Evolutionary conservation across 2,113 vertebrate genomes (phyloP), one percentile per base, ranked within the genome.

Genomic region (Penelope pileata): DNA sequence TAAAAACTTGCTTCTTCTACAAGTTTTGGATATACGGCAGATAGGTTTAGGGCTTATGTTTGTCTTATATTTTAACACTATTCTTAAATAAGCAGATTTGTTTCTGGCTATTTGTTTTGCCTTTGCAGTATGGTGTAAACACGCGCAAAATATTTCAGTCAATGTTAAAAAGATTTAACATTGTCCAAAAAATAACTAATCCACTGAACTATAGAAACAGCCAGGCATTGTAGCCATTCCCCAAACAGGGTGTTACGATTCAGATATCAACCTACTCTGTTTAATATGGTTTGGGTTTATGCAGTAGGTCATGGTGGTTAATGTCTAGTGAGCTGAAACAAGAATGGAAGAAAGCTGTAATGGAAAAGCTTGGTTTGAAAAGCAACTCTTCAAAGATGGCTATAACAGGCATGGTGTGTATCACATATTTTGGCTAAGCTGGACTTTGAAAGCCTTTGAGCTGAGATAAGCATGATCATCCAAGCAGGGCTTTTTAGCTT

Each of bases 311-410:
- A 50, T 63, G 63, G 80, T 93, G 80, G 84, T 77, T 94, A 90
- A 74, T 67, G 45, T 58, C 90, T 67, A 91, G 67, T 63, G 67
- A 94, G 70, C 78, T 94, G 90, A 95, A 94, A 94, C 62, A 94
- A 80, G 78, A 85, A 87, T 67, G 67, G 75, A 92, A 70, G 84
- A 92, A 94, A 94, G 91, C 54, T 1, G 87, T 43, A 92, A 83
- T 51, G 82, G 84, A 87, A 90, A 95, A 90, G 45, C 54, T 73
- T 77, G 14, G 32, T 74, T 94, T 68, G 45, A 90, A 64, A 86
- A 82, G 38, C 10, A 91, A 2, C 42, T 68, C 53, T 86, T 77
- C 29, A 2, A 67, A 63, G 54, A 77, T 30, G 59, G 30, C 19
- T 90, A 0, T 66, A 50, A 80, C 26, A 29, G n/a, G 32, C 3